Evolutionary conservation across 2,113 vertebrate genomes (phyloP), one percentile per base, ranked within the genome.

Genomic region (Coptodon bakossiorum): DNA sequence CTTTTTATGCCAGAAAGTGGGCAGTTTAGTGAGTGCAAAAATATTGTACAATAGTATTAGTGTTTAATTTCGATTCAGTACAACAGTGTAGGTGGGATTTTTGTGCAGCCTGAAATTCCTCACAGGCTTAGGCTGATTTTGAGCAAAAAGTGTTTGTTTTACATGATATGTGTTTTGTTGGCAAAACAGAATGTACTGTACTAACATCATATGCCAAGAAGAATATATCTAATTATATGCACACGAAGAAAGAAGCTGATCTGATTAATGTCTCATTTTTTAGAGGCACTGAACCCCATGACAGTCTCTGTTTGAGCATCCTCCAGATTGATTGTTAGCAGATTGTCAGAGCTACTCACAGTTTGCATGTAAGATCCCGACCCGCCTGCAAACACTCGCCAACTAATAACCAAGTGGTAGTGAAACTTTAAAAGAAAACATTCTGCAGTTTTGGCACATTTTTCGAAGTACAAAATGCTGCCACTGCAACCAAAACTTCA

Each of bases 1-100:
- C 29, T n/a, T 78, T 52, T 78, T 78, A 29, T 52, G 73, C 73
- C 73, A 78, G 27, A 78, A 78, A 78, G 45, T 78, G 45, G 73
- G 73, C 73, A 34, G 27, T 52, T 78, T 34, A 52, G 45, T 78
- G 16, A 38, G 14, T 61, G 4, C 2, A 59, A 57, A 57, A 59
- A 40, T 38, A 43, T 7, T 31, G 24, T 27, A 45, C 22, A 59
- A 43, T 13, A 34, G 45, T 36, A 83, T 53, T 66, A 81, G 53
- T 45, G 40, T 34, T 81, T 82, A 10, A 50, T 50, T 50, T n/a
- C 7, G 10, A 52, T 78, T 31, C 45, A 45, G 24, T 31, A 40
- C 53, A 59, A 17, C 17, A 45, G 80, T 61, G 24, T 38, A 13
- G 27, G 27, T 52, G 73, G 68, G 27, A 52, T 34, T 78, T 78